phyloP scores from a whole-genome alignment of 2,113 vertebrate species.

The Pyxicephalus adspersus region DNA sequence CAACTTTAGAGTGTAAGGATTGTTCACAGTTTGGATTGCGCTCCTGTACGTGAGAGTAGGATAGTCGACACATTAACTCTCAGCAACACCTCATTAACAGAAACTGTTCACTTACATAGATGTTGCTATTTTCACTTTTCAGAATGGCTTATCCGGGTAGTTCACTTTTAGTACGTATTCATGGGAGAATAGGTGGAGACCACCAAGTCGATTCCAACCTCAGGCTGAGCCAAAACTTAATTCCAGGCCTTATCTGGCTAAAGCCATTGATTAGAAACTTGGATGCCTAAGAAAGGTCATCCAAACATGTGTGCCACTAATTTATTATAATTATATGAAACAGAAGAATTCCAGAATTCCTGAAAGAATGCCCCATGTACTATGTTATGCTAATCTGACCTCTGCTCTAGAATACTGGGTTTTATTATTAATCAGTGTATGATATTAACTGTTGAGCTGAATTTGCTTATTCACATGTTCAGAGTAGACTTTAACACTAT shows the following conservation, averaged over 20 bases:
- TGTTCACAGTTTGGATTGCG: background rate
- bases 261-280: conserved; percentile 7
- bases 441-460: too few species aligned
- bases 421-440: too few species aligned
- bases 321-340: conserved; percentile 11
- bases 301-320: conserved; percentile 29
- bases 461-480: too few species aligned
- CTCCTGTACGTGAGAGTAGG: conserved; percentile 18
- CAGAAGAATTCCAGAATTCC: background rate
- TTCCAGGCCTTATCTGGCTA: conserved; percentile 43
- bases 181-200: conserved; percentile 49
- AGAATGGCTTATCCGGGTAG: conserved; percentile 20
- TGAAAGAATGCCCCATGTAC: background rate
- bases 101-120: background rate
- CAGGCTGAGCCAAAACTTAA: conserved; percentile 22
- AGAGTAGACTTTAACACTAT: too few species aligned
- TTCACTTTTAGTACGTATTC: conserved; percentile 17
- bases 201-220: conserved; percentile 26
- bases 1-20: background rate
- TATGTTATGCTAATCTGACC: too few species aligned
- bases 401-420: background rate
- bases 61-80: conserved; percentile 41
- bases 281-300: conserved; percentile 2
- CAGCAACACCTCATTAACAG: conserved; percentile 47
- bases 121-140: conserved; percentile 15